A percentile compares a stretch with the other conserved stretches of the same genome.
phyloP scores from a whole-genome alignment of 2,113 vertebrate genomes.

The Oreochromis tanganicae region DNA sequence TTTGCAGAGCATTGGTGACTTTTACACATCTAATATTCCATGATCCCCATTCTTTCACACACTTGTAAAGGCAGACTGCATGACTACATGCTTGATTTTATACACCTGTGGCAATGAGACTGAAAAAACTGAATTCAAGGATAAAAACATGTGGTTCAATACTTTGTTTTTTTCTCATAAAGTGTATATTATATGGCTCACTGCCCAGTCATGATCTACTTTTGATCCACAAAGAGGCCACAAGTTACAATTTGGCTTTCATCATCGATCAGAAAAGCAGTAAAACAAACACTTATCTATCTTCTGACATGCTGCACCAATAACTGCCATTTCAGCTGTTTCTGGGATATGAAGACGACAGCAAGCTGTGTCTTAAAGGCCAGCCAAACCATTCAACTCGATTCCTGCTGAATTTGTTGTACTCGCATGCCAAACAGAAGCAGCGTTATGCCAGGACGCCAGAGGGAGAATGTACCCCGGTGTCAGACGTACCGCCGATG shows the following conservation, averaged over 20 bases:
- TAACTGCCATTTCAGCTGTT: slow-evolving; percentile 21
- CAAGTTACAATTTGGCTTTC: background rate
- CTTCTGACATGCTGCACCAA: background rate
- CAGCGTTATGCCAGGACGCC: background rate
- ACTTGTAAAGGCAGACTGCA: background rate
- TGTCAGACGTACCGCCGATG: slow-evolving; percentile 81
- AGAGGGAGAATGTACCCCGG: background rate
- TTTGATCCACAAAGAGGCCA: background rate
- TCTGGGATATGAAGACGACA: background rate
- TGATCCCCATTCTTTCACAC: background rate
- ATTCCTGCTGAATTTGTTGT: slow-evolving; percentile 15
- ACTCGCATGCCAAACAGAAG: background rate
- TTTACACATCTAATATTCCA: background rate
- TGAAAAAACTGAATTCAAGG: background rate
- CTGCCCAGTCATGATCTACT: background rate
- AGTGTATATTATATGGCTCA: background rate
- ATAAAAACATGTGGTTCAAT: background rate
- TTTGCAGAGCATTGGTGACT: background rate
- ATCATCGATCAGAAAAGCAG: background rate
- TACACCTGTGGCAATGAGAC: background rate
- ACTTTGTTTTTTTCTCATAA: background rate
- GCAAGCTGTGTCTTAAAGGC: slow-evolving; percentile 22
- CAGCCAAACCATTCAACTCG: slow-evolving; percentile 18
- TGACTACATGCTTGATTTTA: background rate
- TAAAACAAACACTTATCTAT: background rate